Evolutionary conservation across 2,888 invertebrate species (phyloP), one percentile per base, ranked within the genome.

Genomic region (Sesamia inferens): DNA sequence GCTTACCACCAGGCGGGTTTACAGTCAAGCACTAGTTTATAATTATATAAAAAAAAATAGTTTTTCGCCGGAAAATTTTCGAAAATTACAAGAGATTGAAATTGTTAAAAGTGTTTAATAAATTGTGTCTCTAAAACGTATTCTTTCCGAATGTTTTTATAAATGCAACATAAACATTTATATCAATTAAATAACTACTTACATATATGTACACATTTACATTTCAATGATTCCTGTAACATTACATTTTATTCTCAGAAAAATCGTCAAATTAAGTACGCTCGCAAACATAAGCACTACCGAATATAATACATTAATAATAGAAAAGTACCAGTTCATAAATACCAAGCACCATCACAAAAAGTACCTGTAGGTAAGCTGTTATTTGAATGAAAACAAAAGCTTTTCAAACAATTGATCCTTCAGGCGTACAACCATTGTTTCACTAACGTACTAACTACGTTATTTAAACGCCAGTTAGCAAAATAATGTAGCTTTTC

Each of bases 321-420:
- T 62, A 61, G 31, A 65, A 74, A 78, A 64, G 72, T 74, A 68
- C 59, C 39, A 70, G 14, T 47, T 51, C 14, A 8, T 71, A 72
- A n/a, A 16, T 58, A 39, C 22, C 70, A 70, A 51, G 71, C 42
- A 42, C 51, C 42, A 19, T 70, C n/a, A 8, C 16, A 71, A 24
- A 58, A 71, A 67, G 64, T 81, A 73, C 66, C 68, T 73, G 79
- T 59, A 68, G n/a, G 77, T 74, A 78, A 71, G 68, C 65, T 74
- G 78, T 82, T 82, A 82, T 84, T 86, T 84, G 39, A 57, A 47
- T 65, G 67, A 48, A 71, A 81, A 81, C 87, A 85, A 85, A 86
- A 86, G 85, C 76, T 78, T 63, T 63, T 62, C 63, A 76, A 55
- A 86, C 85, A 86, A 85, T 83, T 77, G 79, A 74, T 47, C 87